These are phyloP conservation scores for Pachyuromys duprasi DNA, from an alignment of 2,797 vertebrate genomes.

Conservation along the genomic window DNA sequence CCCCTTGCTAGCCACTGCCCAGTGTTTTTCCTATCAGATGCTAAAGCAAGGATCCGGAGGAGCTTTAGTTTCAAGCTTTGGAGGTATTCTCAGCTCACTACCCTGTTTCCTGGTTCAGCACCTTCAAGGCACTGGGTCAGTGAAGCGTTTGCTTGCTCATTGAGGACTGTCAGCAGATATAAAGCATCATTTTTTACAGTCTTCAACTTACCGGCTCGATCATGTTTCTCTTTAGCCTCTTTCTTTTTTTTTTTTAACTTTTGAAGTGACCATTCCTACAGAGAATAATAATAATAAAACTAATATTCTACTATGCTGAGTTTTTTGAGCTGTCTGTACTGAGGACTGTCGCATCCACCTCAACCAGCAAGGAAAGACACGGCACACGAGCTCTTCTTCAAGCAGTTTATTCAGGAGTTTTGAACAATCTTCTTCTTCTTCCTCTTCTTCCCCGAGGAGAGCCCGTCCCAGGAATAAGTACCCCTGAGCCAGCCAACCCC, in stretches of 20 bases:
- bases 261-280: background rate
- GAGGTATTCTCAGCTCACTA: background rate
- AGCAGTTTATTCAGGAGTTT: no score
- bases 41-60: background rate
- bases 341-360: no score
- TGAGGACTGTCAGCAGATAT: background rate
- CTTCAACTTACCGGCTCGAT: background rate
- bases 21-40: no score
- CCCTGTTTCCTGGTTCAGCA: background rate
- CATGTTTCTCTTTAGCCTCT: background rate
- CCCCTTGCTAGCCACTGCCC: background rate
- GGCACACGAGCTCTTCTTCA: no score
- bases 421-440: no score
- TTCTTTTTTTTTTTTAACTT: background rate
- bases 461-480: no score
- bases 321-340: conserved; percentile 56
- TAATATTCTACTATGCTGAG: conserved; percentile 40
- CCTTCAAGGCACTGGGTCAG: background rate
- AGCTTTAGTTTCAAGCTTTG: background rate
- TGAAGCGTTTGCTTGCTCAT: no score
- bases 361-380: no score
- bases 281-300: conserved; percentile 51
- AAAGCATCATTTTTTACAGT: background rate
- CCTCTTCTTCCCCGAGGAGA: no score
- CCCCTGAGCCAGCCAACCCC: no score